Base-by-base conservation (phyloP, 2,113 vertebrate species). In the Acrocephalus arundinaceus region DNA sequence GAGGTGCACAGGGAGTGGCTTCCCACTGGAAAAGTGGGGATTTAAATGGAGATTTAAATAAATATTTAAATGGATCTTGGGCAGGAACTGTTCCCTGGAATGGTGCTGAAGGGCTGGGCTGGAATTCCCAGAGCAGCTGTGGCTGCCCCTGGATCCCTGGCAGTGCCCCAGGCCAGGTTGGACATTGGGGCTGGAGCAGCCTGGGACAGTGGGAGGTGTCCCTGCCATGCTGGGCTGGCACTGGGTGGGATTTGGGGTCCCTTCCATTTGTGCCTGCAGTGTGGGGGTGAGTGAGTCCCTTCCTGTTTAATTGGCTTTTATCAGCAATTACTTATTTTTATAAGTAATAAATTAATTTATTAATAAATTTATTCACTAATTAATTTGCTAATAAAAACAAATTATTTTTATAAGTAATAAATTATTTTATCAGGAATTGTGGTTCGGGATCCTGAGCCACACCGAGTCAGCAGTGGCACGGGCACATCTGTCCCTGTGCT, bases 381-480 rank as follows among this genome's bases (percentile, higher is more conserved):
- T 39, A 39, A 39, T 39, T 39, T 39, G 4, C 11, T 39, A 39
- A 10, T 39, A 39, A 39, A 39, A 39, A 9, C 37, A 39, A 39
- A 39, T 48, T 48, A 48, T 22, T 48, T 48, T 48, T 22, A 48
- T 48, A 22, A 48, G 46, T 48, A 21, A 48, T 21, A 22, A 48
- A 48, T 46, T 20, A 21, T 21, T 55, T 45, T 21, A 7, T 10
- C 37, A 28, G 54, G 63, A 65, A 6, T 52, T 11, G 18, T 21
- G 46, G 46, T 19, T 46, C 20, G 17, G 46, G 46, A 1, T n/a
- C 54, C 45, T 6, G 46, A 27, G 45, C 45, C 45, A 14, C 17
- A 0, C 18, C 1, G 70, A 2, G 71, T 9, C 45, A 30, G 22
- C 67, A 10, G 5, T 3, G n/a, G 57, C 65, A 11, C 46, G 4